phyloP scores from a whole-genome alignment of 2,113 vertebrate species.

The Coregonus clupeaformis region DNA sequence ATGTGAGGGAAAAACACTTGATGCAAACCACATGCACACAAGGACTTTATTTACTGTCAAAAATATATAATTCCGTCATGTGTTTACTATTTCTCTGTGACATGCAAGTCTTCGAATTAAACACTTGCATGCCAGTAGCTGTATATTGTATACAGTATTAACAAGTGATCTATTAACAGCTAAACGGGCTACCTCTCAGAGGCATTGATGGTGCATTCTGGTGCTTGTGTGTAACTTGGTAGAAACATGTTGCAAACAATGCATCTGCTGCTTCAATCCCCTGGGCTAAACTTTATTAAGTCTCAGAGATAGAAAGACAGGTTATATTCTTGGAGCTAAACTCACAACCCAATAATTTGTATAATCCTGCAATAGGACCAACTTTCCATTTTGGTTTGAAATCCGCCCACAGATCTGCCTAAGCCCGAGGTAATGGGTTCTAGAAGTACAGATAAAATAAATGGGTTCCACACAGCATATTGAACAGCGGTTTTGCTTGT shows the following conservation, averaged over 20 bases:
- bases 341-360: background rate
- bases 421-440: conserved; percentile 9
- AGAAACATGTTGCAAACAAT: background rate
- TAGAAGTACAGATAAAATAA: conserved; percentile 40
- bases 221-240: background rate
- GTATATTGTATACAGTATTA: background rate
- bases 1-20: background rate
- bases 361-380: background rate
- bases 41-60: background rate
- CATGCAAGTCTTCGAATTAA: background rate
- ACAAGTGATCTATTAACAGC: no score
- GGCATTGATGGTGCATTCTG: background rate
- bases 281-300: background rate
- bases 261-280: conserved; percentile 7
- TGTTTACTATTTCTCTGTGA: no score
- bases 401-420: conserved; percentile 17
- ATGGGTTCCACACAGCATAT: conserved; percentile 28
- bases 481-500: conserved; percentile 33
- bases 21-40: background rate
- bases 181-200: no score
- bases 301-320: background rate
- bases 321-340: background rate
- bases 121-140: background rate
- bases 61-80: background rate
- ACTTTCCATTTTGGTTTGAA: conserved; percentile 10